Evolutionary conservation across 2,113 vertebrate species (phyloP).

Genomic region (Cottus gobio): DNA sequence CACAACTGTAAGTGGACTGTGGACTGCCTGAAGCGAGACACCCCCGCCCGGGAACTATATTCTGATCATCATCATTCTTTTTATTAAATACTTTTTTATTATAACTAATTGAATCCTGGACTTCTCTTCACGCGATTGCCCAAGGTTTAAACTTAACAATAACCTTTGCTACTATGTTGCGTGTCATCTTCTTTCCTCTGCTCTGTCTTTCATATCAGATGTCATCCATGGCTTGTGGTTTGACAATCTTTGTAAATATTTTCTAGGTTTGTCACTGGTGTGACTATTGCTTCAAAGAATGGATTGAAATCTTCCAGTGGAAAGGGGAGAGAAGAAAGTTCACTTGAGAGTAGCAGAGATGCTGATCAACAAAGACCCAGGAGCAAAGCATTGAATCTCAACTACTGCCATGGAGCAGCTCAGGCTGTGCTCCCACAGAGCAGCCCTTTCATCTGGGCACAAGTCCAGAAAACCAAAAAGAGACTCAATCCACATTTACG

Average conservation of each 20-base stretch:
- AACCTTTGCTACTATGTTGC: neutral
- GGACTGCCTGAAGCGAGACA: too few relatives aligned
- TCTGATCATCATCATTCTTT: too few relatives aligned
- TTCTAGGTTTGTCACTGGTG: constrained; percentile 38
- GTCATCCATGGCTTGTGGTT: constrained; percentile 11
- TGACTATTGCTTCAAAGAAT: constrained; percentile 48
- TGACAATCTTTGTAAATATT: constrained; percentile 60
- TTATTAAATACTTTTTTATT: too few relatives aligned
- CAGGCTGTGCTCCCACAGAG: neutral
- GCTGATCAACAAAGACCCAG: constrained; percentile 21
- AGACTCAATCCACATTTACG: neutral
- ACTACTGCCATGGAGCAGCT: neutral
- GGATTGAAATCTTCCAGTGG: constrained; percentile 26
- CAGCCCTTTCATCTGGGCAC: neutral
- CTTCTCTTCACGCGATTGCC: too few relatives aligned
- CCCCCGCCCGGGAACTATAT: too few relatives aligned
- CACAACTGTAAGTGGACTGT: too few relatives aligned
- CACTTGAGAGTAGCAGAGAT: constrained; percentile 23
- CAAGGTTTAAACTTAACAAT: too few relatives aligned
- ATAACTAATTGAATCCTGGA: too few relatives aligned
- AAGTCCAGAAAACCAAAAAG: neutral
- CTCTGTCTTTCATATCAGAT: constrained; percentile 45
- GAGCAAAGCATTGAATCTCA: constrained; percentile 38
- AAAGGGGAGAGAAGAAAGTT: constrained; percentile 6
- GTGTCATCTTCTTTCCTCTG: neutral